These are phyloP conservation scores for Bos indicus DNA, from an alignment of 2,113 vertebrate genomes.

Conservation along the genomic window DNA sequence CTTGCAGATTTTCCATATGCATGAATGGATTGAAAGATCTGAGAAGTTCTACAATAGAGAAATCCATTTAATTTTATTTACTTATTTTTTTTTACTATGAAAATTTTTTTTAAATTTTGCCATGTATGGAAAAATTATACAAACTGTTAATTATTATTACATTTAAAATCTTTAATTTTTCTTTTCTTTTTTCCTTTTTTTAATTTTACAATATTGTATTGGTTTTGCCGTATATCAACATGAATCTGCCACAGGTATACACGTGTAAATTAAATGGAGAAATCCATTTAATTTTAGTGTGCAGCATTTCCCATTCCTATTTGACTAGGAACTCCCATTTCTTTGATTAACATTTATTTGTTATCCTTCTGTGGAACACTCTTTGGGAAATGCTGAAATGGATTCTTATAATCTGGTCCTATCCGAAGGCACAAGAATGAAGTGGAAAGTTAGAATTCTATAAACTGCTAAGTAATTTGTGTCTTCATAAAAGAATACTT, in stretches of 20 bases:
- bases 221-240: no score
- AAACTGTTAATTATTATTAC: background rate
- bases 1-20: background rate
- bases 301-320: background rate
- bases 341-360: background rate
- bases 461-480: background rate
- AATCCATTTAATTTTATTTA: background rate
- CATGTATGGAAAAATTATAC: background rate
- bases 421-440: background rate
- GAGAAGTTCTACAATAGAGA: background rate
- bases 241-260: no score
- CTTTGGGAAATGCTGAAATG: background rate
- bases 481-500: background rate
- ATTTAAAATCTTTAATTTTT: background rate
- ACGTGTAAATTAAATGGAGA: background rate
- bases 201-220: no score
- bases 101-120: background rate
- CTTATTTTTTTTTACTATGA: background rate
- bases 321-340: background rate
- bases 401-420: background rate
- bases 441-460: background rate
- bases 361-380: background rate
- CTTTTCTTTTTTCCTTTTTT: no score
- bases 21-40: background rate
- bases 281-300: background rate